phyloP scores from a whole-genome alignment of 2,888 invertebrate species.

The Andrena hattorfiana region DNA sequence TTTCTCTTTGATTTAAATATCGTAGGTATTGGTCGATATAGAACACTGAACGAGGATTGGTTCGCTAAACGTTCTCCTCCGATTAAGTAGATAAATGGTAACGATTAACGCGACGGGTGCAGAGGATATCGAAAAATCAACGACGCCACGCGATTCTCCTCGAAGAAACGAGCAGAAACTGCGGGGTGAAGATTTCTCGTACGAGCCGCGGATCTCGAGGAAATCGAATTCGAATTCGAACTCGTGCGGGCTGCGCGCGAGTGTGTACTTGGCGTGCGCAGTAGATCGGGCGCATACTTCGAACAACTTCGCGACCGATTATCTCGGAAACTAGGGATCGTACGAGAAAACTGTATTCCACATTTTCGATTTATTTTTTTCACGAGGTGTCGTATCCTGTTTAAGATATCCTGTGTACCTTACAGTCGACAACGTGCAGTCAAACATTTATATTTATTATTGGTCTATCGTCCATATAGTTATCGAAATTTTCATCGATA shows the following conservation, averaged over 20 bases:
- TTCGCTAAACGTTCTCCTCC: not conserved
- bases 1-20: slow-evolving; percentile 2
- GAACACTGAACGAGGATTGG: not conserved
- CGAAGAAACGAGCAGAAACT: not conserved
- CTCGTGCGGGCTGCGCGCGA: not conserved
- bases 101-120: slow-evolving; percentile 2
- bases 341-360: not conserved
- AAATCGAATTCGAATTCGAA: not conserved
- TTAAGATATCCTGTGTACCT: not conserved
- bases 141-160: not conserved
- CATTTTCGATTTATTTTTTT: not conserved
- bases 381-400: not conserved
- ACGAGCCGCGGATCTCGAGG: no score
- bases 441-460: slow-evolving; percentile 10
- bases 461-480: slow-evolving; percentile 24
- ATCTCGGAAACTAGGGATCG: not conserved
- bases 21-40: slow-evolving; percentile 1
- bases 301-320: not conserved
- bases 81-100: slow-evolving; percentile 4
- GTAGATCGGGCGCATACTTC: not conserved
- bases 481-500: slow-evolving; percentile 13
- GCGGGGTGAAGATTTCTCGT: not conserved
- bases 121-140: not conserved
- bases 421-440: not conserved
- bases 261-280: not conserved